Conservation (phyloP, 2,797 vertebrate genomes). For the Pseudopleuronectes americanus region DNA sequence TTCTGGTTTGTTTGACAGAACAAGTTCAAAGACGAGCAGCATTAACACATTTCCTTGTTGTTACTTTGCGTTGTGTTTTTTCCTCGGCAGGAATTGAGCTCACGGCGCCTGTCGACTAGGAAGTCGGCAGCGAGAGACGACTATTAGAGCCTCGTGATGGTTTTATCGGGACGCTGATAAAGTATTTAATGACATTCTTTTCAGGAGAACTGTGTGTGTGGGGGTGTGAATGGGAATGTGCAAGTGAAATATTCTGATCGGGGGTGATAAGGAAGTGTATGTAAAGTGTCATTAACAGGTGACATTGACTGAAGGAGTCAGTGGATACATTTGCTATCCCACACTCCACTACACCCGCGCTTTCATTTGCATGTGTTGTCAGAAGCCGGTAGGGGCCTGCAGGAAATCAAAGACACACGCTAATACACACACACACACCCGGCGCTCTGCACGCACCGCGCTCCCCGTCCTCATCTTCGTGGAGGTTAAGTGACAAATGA, state of each 20-base stretch:
- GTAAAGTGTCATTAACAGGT: slow-evolving; percentile 84
- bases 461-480: slow-evolving; percentile 75
- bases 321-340: slow-evolving; percentile 80
- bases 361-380: slow-evolving; percentile 83
- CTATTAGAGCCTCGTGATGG: slow-evolving; percentile 59
- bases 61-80: slow-evolving; percentile 59
- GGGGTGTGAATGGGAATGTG: slow-evolving; percentile 6
- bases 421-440: slow-evolving; percentile 59
- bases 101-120: slow-evolving; percentile 60
- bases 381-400: slow-evolving; percentile 70
- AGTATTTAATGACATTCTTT: slow-evolving; percentile 75
- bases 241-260: slow-evolving; percentile 51
- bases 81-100: slow-evolving; percentile 61
- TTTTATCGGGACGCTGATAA: slow-evolving; percentile 69
- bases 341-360: slow-evolving; percentile 75
- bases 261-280: slow-evolving; percentile 66
- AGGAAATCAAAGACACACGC: slow-evolving; percentile 82
- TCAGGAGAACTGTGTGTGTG: slow-evolving; percentile 30
- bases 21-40: slow-evolving; percentile 49
- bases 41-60: slow-evolving; percentile 71
- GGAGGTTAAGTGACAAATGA: slow-evolving; percentile 86
- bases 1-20: slow-evolving; percentile 85
- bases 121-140: slow-evolving; percentile 34
- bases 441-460: slow-evolving; percentile 41
- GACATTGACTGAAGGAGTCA: slow-evolving; percentile 85